phyloP scores from a whole-genome alignment of 2,797 vertebrate genomes.

The Peromyscus aztecus region DNA sequence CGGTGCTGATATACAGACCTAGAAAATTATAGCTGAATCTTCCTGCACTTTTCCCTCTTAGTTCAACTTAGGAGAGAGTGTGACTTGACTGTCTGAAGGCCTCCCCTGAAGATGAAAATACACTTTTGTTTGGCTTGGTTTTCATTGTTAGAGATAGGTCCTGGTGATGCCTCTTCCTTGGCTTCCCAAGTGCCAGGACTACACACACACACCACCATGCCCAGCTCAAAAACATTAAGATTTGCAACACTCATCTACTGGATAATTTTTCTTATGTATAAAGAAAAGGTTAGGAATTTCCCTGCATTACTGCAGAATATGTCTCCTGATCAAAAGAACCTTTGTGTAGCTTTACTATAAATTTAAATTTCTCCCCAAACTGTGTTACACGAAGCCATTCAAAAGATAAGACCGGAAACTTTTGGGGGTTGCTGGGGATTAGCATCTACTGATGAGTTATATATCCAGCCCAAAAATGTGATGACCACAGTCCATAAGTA shows the following conservation, averaged over 20 bases:
- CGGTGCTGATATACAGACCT: neutral
- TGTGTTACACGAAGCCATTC: neutral
- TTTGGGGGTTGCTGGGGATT: neutral
- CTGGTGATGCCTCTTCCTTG: neutral
- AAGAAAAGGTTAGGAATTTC: neutral
- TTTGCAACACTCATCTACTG: neutral
- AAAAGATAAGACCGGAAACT: neutral
- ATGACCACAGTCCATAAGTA: neutral
- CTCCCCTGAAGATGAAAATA: neutral
- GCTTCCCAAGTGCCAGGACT: neutral
- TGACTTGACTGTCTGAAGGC: neutral
- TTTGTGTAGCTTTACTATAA: neutral
- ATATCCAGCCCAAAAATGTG: neutral
- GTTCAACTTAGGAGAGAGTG: neutral
- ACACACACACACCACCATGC: too few relatives aligned
- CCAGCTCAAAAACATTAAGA: neutral
- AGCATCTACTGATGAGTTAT: neutral
- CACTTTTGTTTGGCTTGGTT: neutral
- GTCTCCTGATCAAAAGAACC: neutral
- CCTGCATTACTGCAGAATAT: neutral
- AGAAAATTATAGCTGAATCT: neutral
- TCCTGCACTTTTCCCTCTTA: neutral
- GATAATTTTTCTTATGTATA: neutral
- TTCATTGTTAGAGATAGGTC: neutral
- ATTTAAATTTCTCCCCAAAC: neutral